Conservation (phyloP, 1,140 invertebrate genomes). For the Trachymyrmex cornetzi region DNA sequence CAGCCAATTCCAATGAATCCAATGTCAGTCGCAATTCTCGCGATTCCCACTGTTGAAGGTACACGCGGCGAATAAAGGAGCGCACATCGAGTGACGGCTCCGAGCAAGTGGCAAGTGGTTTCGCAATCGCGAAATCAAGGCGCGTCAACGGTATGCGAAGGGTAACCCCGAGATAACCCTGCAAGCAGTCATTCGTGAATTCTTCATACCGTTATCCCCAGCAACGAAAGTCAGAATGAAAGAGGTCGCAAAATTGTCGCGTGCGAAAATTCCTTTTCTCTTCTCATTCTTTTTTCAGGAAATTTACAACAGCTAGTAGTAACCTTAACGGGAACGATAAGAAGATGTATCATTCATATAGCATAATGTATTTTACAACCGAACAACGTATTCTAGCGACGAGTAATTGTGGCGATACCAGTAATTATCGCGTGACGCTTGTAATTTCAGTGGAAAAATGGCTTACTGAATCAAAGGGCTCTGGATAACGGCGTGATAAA, state of each 20-base stretch:
- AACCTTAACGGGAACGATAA: neutral
- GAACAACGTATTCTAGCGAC: neutral
- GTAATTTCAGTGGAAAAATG: constrained; percentile 38
- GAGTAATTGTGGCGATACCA: too few species aligned
- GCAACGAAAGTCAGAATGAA: neutral
- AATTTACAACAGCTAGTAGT: too few species aligned
- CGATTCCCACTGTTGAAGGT: neutral
- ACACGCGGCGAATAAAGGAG: neutral
- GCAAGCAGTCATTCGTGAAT: constrained; percentile 19
- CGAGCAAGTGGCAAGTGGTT: constrained; percentile 3
- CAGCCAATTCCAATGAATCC: neutral
- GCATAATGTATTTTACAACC: neutral
- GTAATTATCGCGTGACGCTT: constrained; percentile 18
- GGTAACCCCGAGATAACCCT: constrained; percentile 36
- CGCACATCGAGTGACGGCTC: too few species aligned
- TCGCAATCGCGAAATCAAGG: constrained; percentile 24
- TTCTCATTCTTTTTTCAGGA: too few species aligned
- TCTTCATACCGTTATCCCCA: constrained; percentile 3
- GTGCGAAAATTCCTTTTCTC: neutral
- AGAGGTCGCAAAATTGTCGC: neutral
- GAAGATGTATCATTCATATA: neutral
- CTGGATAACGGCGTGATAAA: neutral
- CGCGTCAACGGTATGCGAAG: neutral
- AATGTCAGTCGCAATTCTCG: constrained; percentile 4
- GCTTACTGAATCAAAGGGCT: constrained; percentile 29